These are phyloP conservation scores for Falco novaeseelandiae DNA, from an alignment of 2,797 vertebrate species.

Conservation along the genomic window DNA sequence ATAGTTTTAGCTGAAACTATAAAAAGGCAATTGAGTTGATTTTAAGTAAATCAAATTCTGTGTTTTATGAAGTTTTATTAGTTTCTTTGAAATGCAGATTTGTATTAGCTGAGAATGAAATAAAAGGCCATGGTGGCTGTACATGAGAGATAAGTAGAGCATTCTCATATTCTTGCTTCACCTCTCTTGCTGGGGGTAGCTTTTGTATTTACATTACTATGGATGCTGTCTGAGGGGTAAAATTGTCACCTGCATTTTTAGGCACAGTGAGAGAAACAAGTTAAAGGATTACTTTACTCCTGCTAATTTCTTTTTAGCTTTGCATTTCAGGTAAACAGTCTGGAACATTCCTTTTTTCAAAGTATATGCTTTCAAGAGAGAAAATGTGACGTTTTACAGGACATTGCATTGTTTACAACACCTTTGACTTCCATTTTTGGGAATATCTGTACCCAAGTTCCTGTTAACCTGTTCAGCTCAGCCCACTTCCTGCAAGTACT, in stretches of 20 bases:
- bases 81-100: slow-evolving; percentile 58
- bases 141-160: slow-evolving; percentile 13
- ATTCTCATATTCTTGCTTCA: not conserved
- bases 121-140: slow-evolving; percentile 35
- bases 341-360: not conserved
- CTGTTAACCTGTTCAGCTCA: not conserved
- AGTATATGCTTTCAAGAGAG: not conserved
- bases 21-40: not conserved
- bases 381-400: not conserved
- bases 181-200: not conserved
- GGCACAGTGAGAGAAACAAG: not conserved
- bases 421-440: not conserved
- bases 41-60: slow-evolving; percentile 3
- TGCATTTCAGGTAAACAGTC: not conserved
- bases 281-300: slow-evolving; percentile 1
- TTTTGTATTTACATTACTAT: not conserved
- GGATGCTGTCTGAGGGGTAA: not conserved
- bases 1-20: slow-evolving; percentile 12
- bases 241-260: not conserved
- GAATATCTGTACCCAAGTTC: not conserved
- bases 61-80: slow-evolving; percentile 23
- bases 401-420: not conserved
- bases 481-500: not conserved
- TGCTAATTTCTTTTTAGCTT: not conserved
- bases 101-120: slow-evolving; percentile 26